Conservation (phyloP, 2,797 vertebrate genomes). For the Alfaro cultratus region DNA sequence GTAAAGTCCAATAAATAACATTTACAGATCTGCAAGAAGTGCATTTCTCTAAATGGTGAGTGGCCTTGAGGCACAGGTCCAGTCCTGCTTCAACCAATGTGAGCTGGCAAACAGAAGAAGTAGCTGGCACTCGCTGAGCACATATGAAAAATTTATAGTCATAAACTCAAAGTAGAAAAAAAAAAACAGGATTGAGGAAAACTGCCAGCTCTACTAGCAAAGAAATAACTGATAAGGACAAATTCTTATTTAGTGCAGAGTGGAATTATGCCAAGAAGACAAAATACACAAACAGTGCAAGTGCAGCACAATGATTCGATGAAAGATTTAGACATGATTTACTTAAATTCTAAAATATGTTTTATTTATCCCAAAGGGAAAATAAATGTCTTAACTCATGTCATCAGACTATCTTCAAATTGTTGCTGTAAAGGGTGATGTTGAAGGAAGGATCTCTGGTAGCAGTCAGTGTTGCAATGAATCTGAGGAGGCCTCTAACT, state of each 20-base stretch:
- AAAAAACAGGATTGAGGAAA: neutral
- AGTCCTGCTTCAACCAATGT: slow-evolving; percentile 15
- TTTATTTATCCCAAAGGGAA: neutral
- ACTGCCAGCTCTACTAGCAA: neutral
- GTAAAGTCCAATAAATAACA: slow-evolving; percentile 69
- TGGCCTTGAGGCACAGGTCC: slow-evolving; percentile 44
- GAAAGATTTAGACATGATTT: neutral
- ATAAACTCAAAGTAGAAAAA: slow-evolving; percentile 20
- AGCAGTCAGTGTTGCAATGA: neutral
- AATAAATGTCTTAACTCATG: neutral
- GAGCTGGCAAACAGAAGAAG: slow-evolving; percentile 26
- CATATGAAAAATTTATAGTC: slow-evolving; percentile 31
- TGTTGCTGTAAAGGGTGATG: neutral
- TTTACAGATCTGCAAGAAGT: slow-evolving; percentile 59
- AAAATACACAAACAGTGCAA: slow-evolving; percentile 2
- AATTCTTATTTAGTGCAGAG: neutral
- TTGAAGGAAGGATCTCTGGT: neutral
- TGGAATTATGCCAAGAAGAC: slow-evolving; percentile 14
- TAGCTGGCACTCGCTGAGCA: neutral
- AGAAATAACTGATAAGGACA: slow-evolving; percentile 23
- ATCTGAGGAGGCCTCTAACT: neutral
- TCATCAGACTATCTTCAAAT: neutral
- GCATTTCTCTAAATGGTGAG: slow-evolving; percentile 54
- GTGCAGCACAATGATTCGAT: neutral
- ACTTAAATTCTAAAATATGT: neutral